Evolutionary conservation across 2,113 vertebrate species (phyloP).

Genomic region (Buteo buteo): DNA sequence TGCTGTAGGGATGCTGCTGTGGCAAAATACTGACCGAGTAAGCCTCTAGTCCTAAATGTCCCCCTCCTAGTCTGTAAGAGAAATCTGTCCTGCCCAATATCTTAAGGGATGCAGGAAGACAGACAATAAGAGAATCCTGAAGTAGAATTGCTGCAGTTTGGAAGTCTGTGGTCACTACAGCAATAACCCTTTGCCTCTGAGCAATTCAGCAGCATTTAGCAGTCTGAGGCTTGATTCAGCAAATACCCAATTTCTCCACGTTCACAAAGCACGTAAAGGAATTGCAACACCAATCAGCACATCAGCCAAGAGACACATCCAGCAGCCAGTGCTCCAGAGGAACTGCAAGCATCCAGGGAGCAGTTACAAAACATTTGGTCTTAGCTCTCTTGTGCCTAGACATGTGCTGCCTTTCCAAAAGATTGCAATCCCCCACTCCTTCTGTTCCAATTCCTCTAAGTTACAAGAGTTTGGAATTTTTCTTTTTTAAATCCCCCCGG

Average conservation of each 20-base stretch:
- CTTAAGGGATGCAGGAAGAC: not conserved
- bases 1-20: not conserved
- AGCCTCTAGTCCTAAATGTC: not conserved
- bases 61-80: not conserved
- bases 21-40: not conserved
- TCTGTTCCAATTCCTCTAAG: not conserved
- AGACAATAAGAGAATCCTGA: not conserved
- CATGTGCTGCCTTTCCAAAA: not conserved
- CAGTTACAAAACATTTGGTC: not conserved
- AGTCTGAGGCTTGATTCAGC: not conserved
- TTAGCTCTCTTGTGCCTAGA: not conserved
- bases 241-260: not conserved
- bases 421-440: fast-evolving
- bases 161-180: not conserved
- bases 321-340: not conserved
- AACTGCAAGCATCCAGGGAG: not conserved
- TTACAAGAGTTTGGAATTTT: not conserved
- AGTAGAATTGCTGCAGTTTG: not conserved
- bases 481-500: not conserved
- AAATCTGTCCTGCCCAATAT: not conserved
- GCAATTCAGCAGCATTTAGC: not conserved
- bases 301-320: not conserved
- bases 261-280: not conserved
- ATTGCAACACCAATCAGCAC: not conserved
- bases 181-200: not conserved